Evolutionary conservation across 2,113 vertebrate genomes (phyloP).

Genomic region (Nibea albiflora): DNA sequence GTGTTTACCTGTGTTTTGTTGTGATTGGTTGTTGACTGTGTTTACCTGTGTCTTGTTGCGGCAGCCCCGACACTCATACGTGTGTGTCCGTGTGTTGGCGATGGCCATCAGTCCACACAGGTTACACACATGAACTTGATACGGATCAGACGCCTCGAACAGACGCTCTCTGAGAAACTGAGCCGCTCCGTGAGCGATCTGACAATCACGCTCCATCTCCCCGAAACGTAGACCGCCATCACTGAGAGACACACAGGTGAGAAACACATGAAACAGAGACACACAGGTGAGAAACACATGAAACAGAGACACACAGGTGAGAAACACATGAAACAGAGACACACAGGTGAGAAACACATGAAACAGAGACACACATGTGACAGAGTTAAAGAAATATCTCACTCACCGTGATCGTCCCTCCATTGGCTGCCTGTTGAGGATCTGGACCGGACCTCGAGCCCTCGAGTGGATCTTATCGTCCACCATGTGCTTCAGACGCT

Average conservation of each 20-base stretch:
- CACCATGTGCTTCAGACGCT: conserved; percentile 98
- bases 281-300: neutral
- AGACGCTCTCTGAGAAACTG: conserved; percentile 96
- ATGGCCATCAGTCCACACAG: conserved; percentile 98
- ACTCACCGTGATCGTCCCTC: conserved; percentile 96
- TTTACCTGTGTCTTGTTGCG: conserved; percentile 97
- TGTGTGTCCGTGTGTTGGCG: conserved; percentile 97
- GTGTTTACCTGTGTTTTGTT: conserved; percentile 95
- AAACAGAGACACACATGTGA: neutral
- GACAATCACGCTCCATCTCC: conserved; percentile 99
- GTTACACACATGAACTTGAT: conserved; percentile 98
- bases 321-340: neutral
- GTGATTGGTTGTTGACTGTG: neutral
- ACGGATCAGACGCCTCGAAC: conserved; percentile 97
- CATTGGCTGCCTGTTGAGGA: conserved; percentile 98
- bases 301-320: neutral
- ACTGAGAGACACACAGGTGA: conserved; percentile 69
- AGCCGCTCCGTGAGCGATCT: conserved; percentile 97
- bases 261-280: neutral
- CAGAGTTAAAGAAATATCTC: too few relatives aligned
- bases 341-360: neutral
- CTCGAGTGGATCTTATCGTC: conserved; percentile 99
- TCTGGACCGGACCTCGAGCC: conserved; percentile 97
- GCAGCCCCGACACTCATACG: conserved; percentile 96
- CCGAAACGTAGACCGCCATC: conserved; percentile 97